These are phyloP conservation scores for Notiomystis cincta DNA, from an alignment of 2,113 vertebrate genomes.

Conservation along the genomic window DNA sequence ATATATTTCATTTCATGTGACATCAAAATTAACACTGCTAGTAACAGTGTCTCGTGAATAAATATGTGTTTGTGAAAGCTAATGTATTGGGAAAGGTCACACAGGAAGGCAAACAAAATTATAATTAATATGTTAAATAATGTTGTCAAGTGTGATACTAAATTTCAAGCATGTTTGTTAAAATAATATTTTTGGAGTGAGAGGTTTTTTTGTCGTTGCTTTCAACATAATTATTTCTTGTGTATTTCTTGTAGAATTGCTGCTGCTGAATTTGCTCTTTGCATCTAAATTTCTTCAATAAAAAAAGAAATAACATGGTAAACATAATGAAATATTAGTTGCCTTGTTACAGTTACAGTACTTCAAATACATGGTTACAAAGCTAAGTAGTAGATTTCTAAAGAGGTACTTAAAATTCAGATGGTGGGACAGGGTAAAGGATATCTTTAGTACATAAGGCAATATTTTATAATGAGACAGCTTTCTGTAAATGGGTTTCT, in stretches of 20 bases:
- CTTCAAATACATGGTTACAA: neutral
- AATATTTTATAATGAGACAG: neutral
- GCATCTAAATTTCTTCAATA: neutral
- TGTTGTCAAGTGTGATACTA: neutral
- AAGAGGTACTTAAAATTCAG: neutral
- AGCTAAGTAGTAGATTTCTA: neutral
- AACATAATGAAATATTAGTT: constrained; percentile 60
- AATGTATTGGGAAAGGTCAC: neutral
- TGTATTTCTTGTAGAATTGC: constrained; percentile 51
- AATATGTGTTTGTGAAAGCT: neutral
- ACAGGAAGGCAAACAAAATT: neutral
- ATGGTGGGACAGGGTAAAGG: neutral
- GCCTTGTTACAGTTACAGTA: neutral
- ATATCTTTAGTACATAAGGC: neutral
- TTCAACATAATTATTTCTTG: constrained; percentile 32
- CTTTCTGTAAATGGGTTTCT: neutral
- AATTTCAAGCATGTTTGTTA: constrained; percentile 33
- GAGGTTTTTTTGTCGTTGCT: constrained; percentile 7
- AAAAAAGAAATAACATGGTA: constrained; percentile 39
- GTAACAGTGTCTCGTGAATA: neutral
- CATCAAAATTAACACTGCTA: neutral
- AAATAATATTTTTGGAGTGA: neutral
- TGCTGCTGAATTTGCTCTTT: constrained; percentile 60
- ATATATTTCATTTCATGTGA: neutral
- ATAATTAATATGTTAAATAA: neutral